phyloP scores from a whole-genome alignment of 2,888 invertebrate species.

The Eubasilissa splendida region DNA sequence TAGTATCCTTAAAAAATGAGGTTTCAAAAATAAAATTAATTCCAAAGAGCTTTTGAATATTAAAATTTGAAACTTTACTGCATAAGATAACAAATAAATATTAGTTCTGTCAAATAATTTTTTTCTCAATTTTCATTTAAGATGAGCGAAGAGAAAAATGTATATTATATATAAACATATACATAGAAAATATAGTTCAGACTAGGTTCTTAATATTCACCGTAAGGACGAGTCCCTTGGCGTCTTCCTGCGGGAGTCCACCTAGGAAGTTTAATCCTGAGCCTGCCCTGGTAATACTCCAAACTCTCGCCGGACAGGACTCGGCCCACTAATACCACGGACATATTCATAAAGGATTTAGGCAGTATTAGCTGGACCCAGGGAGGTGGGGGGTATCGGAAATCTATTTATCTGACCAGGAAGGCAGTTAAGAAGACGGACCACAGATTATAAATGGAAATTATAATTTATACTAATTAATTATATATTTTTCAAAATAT shows the following conservation, averaged over 20 bases:
- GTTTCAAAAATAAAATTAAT: too few species aligned
- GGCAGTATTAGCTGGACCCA: conserved; percentile 50
- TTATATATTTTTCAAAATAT: neutral
- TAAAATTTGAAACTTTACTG: too few species aligned
- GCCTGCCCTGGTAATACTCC: neutral
- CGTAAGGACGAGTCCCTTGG: neutral
- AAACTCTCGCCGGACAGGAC: conserved; percentile 6
- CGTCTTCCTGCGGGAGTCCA: conserved; percentile 25
- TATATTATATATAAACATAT: too few species aligned
- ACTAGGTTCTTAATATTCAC: too few species aligned
- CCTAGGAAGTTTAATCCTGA: conserved; percentile 8
- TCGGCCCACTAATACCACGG: conserved; percentile 45
- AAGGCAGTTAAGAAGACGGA: conserved; percentile 11
- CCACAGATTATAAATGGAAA: neutral
- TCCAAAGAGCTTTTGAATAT: too few species aligned
- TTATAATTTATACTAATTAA: conserved; percentile 15
- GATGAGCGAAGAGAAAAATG: too few species aligned
- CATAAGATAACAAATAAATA: too few species aligned
- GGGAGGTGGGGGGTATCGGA: conserved; percentile 49
- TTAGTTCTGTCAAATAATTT: too few species aligned
- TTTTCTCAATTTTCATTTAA: too few species aligned
- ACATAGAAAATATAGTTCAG: too few species aligned
- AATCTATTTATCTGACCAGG: conserved; percentile 56
- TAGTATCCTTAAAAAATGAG: too few species aligned
- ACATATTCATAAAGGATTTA: conserved; percentile 58